A percentile compares a stretch with the other conserved stretches of the same genome.
phyloP scores from a whole-genome alignment of 37 sponge, comb jelly and placozoan species.

The Chondrosia reniformis region DNA sequence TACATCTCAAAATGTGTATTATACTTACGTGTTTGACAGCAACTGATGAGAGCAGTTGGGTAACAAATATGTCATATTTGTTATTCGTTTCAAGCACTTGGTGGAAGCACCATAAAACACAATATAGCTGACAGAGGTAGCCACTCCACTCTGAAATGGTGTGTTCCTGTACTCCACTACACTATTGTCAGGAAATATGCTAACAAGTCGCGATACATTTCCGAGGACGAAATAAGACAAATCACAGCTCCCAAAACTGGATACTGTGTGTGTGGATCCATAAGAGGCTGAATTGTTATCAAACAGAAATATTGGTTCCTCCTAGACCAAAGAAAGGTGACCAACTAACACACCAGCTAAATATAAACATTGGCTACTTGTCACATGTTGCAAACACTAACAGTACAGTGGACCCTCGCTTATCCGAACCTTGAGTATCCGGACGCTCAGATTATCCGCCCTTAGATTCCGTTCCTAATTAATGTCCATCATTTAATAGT shows the following conservation, averaged over 20 bases:
- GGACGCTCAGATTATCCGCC: too few species aligned
- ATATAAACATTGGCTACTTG: too few species aligned
- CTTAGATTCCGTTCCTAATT: too few species aligned
- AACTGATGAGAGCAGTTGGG: slow-evolving; percentile 75
- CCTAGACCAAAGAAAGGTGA: background rate
- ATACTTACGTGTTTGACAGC: slow-evolving; percentile 40
- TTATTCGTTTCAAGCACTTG: slow-evolving; percentile 60
- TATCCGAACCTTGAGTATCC: too few species aligned
- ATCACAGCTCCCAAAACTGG: background rate
- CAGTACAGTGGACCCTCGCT: too few species aligned
- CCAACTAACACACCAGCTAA: too few species aligned
- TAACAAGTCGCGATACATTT: slow-evolving; percentile 9
- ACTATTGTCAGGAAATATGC: background rate
- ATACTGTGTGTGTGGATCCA: background rate
- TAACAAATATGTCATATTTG: slow-evolving; percentile 50
- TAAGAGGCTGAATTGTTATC: slow-evolving; percentile 6
- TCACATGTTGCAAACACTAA: too few species aligned
- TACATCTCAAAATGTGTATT: background rate
- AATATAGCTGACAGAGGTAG: slow-evolving; percentile 59
- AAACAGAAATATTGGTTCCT: slow-evolving; percentile 3
- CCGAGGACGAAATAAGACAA: slow-evolving; percentile 2
- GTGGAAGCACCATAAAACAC: slow-evolving; percentile 78
- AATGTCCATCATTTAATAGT: too few species aligned
- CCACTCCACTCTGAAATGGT: background rate
- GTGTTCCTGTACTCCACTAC: slow-evolving; percentile 1